Evolutionary conservation across 2,113 vertebrate species (phyloP), one percentile per base, ranked within the genome.

Genomic region (Rostratula benghalensis): DNA sequence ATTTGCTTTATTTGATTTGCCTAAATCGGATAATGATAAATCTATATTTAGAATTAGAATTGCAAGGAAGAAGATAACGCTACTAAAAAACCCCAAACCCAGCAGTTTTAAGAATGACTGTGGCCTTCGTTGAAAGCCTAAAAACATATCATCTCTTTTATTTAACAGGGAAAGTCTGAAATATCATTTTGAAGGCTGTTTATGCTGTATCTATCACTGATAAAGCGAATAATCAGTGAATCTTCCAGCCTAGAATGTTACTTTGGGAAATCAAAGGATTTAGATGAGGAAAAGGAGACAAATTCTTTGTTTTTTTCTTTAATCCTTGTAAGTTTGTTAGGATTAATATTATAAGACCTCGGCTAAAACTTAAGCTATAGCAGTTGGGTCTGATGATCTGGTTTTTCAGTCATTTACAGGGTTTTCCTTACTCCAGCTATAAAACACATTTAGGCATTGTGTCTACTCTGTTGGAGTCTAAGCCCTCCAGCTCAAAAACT

Each of bases 1-100:
- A 64, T 92, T 93, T 90, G 15, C 10, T 57, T 86, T 92, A 83
- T 94, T 93, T 90, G 10, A 78, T 93, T 94, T 95, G 50, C 57
- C 39, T 87, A 60, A 87, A 78, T 78, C 74, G 87, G 69, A 64
- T 83, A 75, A 90, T 73, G 48, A 75, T 81, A 79, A 93, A 89
- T 73, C 43, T 56, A 12, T 77, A 21, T 65, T 94, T 89, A 54
- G 65, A 92, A 67, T 63, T 78, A 79, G 60, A 90, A n/a, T 45
- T 89, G 25, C 21, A 84, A 78, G 18, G 31, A 63, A 69, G 30
- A 90, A 64, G 20, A 35, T 69, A 73, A 88, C 11, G 11, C 20
- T 48, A 22, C 71, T 83, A 80, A 31, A 22, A 70, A 87, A 78
- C 33, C 1, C 22, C 25, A 74, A 89, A 1, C 23, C 31, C 37